Base-by-base conservation (phyloP, 2,797 vertebrate genomes). In the Mormyrops boulengeri region DNA sequence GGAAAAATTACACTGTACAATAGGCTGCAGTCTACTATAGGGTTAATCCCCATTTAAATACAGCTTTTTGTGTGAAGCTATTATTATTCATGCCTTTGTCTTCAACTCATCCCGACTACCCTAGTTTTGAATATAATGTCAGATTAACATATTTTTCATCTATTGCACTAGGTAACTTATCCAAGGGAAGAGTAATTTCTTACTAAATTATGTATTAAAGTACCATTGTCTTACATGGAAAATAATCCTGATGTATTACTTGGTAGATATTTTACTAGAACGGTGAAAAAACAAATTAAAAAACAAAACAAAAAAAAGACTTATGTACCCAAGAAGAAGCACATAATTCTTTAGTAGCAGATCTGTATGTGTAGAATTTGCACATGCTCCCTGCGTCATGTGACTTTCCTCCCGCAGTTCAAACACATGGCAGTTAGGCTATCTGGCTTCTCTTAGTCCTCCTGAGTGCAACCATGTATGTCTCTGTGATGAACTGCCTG, bases 61-160 rank as follows among this genome's bases (percentile, higher is more conserved):
- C 66, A 14, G 66, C 66, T 73, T 73, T 73, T 73, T 73, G 66
- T 73, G 12, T 38, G 66, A 73, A 73, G 66, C 66, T 38, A 73
- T 73, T 73, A 38, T 73, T 73, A 73, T 38, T 73, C 66, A 73
- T 14, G 66, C 30, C 66, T 73, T 73, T 73, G 66, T 73, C 12
- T 73, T 73, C 30, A 38, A 26, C 60, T 22, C 66, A 73, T 34
- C 11, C 38, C 30, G 30, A 34, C 66, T 73, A 73, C 66, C 66
- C 66, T 73, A 73, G 12, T 38, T 38, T 73, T 38, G 62, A 69
- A 69, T 69, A 69, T 69, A 69, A 69, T 30, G 30, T 38, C 30
- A 73, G 66, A 73, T 73, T 73, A 73, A 14, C 66, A 73, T 73
- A 73, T 73, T 73, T 73, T 73, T 73, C 26, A 73, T 73, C 66